A percentile compares a stretch with the other conserved stretches of the same genome.
Evolutionary conservation across 2,797 vertebrate genomes (phyloP).

Genomic region (Alouatta caraya): DNA sequence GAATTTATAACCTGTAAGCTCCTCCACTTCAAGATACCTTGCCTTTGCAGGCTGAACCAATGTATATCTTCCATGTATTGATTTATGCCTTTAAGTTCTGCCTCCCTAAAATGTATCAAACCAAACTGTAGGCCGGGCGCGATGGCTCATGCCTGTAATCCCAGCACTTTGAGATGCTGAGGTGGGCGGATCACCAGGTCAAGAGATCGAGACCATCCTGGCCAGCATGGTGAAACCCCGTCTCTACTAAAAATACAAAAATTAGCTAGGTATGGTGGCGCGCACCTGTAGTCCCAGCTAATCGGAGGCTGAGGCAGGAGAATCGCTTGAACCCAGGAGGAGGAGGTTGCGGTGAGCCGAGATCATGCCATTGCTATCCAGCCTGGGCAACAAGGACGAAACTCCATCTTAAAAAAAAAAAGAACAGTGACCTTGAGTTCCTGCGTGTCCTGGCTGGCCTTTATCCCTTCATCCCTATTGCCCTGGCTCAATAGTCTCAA

Average conservation of each 20-base stretch:
- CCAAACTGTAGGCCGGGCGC: not conserved
- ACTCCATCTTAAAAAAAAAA: not conserved
- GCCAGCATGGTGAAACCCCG: not conserved
- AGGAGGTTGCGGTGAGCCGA: not conserved
- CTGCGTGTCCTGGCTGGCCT: not conserved
- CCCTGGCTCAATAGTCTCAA: not conserved
- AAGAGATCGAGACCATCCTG: not conserved
- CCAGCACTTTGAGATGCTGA: not conserved
- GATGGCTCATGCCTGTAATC: not conserved
- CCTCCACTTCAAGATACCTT: not conserved
- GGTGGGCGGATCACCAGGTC: not conserved
- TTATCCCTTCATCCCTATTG: not conserved
- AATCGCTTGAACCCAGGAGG: not conserved
- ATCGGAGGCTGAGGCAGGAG: not conserved
- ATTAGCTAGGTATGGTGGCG: not conserved
- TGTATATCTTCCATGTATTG: not conserved
- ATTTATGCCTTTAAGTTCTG: not conserved
- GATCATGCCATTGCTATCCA: not conserved
- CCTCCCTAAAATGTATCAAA: not conserved
- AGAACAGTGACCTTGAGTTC: accelerated
- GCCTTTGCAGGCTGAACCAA: not conserved
- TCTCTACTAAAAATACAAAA: not conserved
- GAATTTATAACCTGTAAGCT: not conserved
- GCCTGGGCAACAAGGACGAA: not conserved
- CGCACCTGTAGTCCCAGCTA: not conserved